These are phyloP conservation scores for Caenorhabditis drosophilae DNA, from an alignment of 2,888 invertebrate species.

Conservation along the genomic window DNA sequence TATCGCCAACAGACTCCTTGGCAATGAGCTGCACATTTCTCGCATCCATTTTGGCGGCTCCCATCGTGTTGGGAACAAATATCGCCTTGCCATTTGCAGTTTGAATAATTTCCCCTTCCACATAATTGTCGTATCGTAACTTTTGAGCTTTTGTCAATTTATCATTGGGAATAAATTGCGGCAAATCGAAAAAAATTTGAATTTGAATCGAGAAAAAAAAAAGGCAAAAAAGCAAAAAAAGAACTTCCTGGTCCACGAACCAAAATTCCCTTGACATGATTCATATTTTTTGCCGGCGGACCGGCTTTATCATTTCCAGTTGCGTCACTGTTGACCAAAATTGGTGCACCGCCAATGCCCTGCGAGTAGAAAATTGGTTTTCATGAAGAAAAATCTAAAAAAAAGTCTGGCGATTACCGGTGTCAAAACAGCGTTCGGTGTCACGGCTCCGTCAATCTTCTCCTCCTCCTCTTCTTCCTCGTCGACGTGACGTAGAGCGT, in stretches of 20 bases:
- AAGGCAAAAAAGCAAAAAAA: neutral
- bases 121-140: conserved; percentile 26
- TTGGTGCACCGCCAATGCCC: conserved; percentile 31
- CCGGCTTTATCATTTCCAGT: conserved; percentile 29
- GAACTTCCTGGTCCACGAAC: conserved; percentile 24
- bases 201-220: neutral
- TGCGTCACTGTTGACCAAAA: conserved; percentile 27
- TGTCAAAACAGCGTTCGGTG: conserved; percentile 26
- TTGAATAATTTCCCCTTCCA: conserved; percentile 32
- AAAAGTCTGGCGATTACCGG: too few relatives aligned
- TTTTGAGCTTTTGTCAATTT: conserved; percentile 25
- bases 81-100: conserved; percentile 20
- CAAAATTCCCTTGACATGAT: conserved; percentile 33
- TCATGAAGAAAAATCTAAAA: too few relatives aligned
- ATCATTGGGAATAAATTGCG: conserved; percentile 37
- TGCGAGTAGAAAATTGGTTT: too few relatives aligned
- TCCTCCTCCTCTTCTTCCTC: conserved; percentile 35
- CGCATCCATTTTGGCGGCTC: conserved; percentile 29
- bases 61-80: conserved; percentile 26
- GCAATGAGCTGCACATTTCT: conserved; percentile 16
- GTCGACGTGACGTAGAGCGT: conserved; percentile 27
- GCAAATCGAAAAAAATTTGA: conserved; percentile 25
- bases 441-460: conserved; percentile 31
- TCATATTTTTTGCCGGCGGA: conserved; percentile 18
- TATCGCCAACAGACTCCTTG: conserved; percentile 14